Percentiles rank a stretch among this genome's conserved stretches.
phyloP scores from a whole-genome alignment of 1,140 invertebrate genomes.

The Bombus sylvicola region DNA sequence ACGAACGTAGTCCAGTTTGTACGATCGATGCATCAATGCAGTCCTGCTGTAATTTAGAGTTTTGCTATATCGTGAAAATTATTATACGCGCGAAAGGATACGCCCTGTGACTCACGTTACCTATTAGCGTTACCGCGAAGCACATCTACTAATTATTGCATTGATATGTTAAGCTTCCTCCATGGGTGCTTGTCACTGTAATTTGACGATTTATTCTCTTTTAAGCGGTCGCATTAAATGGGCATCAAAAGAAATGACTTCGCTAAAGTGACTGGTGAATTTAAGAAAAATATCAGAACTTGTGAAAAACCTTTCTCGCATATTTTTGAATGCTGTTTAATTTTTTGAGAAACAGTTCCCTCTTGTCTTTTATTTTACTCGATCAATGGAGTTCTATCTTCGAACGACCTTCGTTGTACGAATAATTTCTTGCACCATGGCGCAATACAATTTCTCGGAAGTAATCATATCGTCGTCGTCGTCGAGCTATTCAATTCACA shows the following conservation, averaged over 20 bases:
- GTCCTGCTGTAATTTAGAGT: not conserved
- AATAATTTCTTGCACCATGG: not conserved
- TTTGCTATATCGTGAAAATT: not conserved
- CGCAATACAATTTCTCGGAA: not conserved
- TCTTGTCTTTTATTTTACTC: not conserved
- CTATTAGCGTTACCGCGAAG: constrained; percentile 36
- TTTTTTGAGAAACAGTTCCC: not conserved
- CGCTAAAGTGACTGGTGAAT: not conserved
- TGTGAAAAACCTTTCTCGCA: too few species aligned
- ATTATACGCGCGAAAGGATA: not conserved
- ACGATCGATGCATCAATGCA: not conserved
- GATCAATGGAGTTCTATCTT: not conserved
- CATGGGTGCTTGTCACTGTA: not conserved
- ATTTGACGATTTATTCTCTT: constrained; percentile 29
- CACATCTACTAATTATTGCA: constrained; percentile 37
- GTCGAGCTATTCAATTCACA: not conserved
- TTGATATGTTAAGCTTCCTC: constrained; percentile 35
- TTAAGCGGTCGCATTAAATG: not conserved
- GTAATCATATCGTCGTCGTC: not conserved
- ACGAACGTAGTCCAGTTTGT: not conserved
- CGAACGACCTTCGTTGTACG: not conserved
- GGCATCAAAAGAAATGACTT: not conserved
- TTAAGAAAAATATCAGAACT: not conserved
- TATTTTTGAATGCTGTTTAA: not conserved
- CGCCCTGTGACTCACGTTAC: constrained; percentile 19